These are phyloP conservation scores for Spodoptera litura DNA, from an alignment of 1,140 invertebrate genomes.

Conservation along the genomic window DNA sequence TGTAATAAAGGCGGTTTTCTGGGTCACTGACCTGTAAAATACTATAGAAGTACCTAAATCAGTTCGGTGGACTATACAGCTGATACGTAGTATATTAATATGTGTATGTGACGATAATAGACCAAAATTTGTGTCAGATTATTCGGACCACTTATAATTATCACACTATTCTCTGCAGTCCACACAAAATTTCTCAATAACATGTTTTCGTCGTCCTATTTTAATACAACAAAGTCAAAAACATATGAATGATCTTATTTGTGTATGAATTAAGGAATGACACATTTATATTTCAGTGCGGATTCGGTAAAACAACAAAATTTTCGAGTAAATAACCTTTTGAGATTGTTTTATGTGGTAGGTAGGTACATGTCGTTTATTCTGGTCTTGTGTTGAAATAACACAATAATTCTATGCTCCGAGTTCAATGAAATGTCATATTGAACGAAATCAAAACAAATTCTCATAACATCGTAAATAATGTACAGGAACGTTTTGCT, in stretches of 20 bases:
- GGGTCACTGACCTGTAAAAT: constrained; percentile 14
- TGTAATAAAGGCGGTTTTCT: background rate
- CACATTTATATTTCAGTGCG: background rate
- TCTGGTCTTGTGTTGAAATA: constrained; percentile 22
- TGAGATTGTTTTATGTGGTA: background rate
- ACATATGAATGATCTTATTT: background rate
- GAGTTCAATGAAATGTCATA: background rate
- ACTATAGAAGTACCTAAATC: constrained; percentile 7
- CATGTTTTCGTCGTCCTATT: background rate
- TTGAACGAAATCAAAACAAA: background rate
- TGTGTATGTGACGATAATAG: constrained; percentile 18
- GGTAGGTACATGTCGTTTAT: constrained; percentile 4
- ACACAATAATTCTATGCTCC: background rate
- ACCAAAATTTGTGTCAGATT: constrained; percentile 22
- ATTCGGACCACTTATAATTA: constrained; percentile 24
- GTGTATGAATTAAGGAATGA: background rate
- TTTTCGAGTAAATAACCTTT: constrained; percentile 23
- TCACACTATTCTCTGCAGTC: constrained; percentile 2
- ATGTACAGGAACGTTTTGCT: too few relatives aligned
- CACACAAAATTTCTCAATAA: constrained; percentile 7
- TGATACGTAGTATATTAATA: background rate
- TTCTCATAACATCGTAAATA: background rate
- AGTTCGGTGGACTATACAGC: background rate
- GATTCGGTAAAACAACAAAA: background rate
- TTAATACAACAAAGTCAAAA: background rate